Percentiles rank a stretch among this genome's conserved stretches.
Conservation (phyloP, 2,113 vertebrate genomes). For the Ahaetulla prasina region DNA sequence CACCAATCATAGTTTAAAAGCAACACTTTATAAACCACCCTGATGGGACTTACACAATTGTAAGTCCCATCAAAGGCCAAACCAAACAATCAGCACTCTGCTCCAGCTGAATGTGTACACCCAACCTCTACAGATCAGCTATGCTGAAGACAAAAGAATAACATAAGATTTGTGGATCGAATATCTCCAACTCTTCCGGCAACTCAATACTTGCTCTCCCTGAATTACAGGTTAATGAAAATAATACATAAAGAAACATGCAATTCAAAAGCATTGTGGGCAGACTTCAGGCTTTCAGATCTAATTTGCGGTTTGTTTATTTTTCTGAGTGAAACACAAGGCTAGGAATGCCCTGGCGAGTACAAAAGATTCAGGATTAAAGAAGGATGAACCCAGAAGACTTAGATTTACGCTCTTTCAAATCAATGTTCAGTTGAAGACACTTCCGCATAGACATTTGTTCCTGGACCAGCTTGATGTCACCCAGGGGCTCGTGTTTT, state of each 20-base stretch:
- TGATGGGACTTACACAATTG: neutral
- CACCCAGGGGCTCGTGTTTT: neutral
- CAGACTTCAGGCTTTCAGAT: neutral
- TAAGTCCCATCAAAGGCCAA: neutral
- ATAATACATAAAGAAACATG: neutral
- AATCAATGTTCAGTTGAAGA: neutral
- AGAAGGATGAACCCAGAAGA: neutral
- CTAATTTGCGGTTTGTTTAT: neutral
- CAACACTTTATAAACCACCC: neutral
- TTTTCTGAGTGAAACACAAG: neutral
- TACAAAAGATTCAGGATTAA: neutral
- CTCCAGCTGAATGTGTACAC: neutral
- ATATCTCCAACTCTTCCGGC: neutral
- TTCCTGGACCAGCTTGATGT: neutral
- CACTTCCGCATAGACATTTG: neutral
- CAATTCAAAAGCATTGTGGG: neutral
- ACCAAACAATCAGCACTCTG: neutral
- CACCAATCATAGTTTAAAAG: neutral
- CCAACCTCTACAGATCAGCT: neutral
- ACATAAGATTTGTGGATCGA: neutral
- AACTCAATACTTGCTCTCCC: neutral
- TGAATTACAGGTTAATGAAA: neutral
- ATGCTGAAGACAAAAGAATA: neutral
- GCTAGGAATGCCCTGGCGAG: neutral
- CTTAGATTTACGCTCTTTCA: neutral